phyloP scores from a whole-genome alignment of 2,888 invertebrate species.

The Melinopterus prodromus region DNA sequence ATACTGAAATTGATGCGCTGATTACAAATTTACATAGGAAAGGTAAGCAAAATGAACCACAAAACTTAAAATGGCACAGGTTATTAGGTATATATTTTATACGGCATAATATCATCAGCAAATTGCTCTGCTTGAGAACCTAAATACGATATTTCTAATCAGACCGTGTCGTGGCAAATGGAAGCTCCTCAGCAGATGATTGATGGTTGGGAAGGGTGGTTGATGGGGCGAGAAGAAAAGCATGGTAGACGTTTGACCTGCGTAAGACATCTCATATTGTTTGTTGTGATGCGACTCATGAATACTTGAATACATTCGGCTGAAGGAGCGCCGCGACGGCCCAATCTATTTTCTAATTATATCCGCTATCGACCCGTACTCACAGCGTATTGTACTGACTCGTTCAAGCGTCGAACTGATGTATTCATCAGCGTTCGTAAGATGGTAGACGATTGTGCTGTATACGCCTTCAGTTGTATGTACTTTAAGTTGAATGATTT shows the following conservation, averaged over 20 bases:
- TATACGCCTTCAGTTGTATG: background rate
- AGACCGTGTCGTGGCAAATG: background rate
- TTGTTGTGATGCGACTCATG: constrained; percentile 21
- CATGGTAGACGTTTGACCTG: constrained; percentile 17
- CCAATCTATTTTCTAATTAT: constrained; percentile 25
- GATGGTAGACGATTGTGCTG: background rate
- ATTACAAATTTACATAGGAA: no score
- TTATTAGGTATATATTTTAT: no score
- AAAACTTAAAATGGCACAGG: no score
- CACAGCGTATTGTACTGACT: background rate
- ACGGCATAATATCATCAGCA: no score
- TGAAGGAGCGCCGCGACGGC: constrained; percentile 11
- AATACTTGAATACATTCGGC: constrained; percentile 14
- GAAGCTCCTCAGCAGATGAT: constrained; percentile 11
- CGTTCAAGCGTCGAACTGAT: background rate
- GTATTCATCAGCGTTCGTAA: background rate
- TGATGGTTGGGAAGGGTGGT: constrained; percentile 9
- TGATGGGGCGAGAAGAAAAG: constrained; percentile 5
- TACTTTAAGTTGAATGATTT: background rate
- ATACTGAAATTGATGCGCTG: no score
- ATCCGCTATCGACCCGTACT: constrained; percentile 14
- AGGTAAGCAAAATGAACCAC: no score
- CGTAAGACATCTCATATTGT: constrained; percentile 21
- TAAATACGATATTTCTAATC: background rate
- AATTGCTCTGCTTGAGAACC: background rate